These are phyloP conservation scores for Staurois parvus DNA, from an alignment of 2,797 vertebrate species.

Conservation along the genomic window DNA sequence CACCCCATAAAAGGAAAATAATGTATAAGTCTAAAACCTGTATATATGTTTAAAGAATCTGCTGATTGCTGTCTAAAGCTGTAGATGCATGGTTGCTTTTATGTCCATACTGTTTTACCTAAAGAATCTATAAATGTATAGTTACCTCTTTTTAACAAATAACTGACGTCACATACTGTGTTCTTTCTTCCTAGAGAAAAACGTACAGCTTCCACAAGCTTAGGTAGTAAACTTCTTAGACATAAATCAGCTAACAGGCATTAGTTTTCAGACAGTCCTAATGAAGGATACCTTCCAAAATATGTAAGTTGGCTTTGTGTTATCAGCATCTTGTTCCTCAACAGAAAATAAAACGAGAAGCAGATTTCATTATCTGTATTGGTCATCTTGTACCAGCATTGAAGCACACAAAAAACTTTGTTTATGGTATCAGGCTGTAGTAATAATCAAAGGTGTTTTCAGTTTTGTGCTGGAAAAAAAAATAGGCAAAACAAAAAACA, in stretches of 20 bases:
- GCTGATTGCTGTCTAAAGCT: no score
- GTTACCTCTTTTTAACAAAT: no score
- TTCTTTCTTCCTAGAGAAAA: no score
- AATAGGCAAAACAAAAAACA: no score
- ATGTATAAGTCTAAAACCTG: no score
- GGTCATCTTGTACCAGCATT: constrained; percentile 47
- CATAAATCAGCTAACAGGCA: constrained; percentile 8
- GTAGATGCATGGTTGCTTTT: no score
- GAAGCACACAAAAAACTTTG: constrained; percentile 9
- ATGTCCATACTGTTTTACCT: no score
- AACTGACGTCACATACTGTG: no score
- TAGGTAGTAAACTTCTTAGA: neutral
- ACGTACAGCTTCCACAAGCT: neutral
- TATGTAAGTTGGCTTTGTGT: constrained; percentile 22
- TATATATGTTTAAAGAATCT: no score
- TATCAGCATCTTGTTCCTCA: neutral
- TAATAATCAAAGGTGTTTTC: neutral
- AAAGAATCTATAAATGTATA: no score
- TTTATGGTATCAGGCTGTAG: neutral
- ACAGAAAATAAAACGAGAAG: neutral
- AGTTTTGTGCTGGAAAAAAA: no score
- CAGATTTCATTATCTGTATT: neutral
- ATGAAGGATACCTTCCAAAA: constrained; percentile 9
- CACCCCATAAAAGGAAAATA: no score
- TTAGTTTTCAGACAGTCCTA: neutral